phyloP scores from a whole-genome alignment of 1,140 invertebrate species.

The Ericerus pela region DNA sequence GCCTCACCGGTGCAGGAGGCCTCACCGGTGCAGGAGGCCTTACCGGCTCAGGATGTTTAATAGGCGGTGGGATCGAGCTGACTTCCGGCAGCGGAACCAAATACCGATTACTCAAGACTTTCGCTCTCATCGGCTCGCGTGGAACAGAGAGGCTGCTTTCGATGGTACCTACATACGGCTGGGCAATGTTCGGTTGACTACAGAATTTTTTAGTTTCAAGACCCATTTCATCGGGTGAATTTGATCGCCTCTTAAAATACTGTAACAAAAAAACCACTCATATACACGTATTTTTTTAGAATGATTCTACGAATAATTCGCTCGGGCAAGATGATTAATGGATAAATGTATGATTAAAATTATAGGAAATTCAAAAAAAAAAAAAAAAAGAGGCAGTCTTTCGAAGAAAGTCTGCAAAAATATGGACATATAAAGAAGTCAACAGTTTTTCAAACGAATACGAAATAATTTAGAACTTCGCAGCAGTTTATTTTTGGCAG shows the following conservation, averaged over 20 bases:
- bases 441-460: too few relatives aligned
- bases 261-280: conserved; percentile 1
- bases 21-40: not conserved
- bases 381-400: too few relatives aligned
- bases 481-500: too few relatives aligned
- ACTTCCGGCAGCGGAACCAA: not conserved
- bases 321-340: too few relatives aligned
- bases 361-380: too few relatives aligned
- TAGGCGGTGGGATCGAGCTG: not conserved
- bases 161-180: not conserved
- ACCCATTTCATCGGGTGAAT: not conserved
- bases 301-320: too few relatives aligned
- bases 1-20: not conserved
- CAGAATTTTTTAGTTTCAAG: not conserved
- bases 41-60: not conserved
- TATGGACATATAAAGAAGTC: too few relatives aligned
- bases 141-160: not conserved
- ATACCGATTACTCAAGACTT: not conserved
- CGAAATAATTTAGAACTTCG: too few relatives aligned
- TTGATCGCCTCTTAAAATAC: not conserved
- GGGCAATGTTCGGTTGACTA: not conserved
- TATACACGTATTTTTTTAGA: not conserved
- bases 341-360: too few relatives aligned
- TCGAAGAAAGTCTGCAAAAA: too few relatives aligned
- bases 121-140: too few relatives aligned